These are phyloP conservation scores for Hormaphis cornu DNA, from an alignment of 1,140 invertebrate genomes.

Conservation along the genomic window DNA sequence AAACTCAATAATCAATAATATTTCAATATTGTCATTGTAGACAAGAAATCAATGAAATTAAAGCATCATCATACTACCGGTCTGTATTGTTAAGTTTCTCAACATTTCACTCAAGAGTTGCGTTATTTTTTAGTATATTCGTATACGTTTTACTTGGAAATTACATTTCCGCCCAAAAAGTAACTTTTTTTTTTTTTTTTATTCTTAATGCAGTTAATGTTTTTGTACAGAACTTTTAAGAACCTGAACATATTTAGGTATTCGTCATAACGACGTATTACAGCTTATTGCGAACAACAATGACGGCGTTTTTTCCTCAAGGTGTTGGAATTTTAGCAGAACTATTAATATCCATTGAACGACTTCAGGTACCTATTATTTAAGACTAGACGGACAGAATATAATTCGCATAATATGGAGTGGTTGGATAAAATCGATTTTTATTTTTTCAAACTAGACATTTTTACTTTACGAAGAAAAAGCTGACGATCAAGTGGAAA, in stretches of 20 bases:
- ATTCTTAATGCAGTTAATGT: neutral
- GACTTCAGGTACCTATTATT: slow-evolving; percentile 45
- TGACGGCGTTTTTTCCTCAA: slow-evolving; percentile 63
- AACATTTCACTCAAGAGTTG: slow-evolving; percentile 61
- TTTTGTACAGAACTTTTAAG: too few relatives aligned
- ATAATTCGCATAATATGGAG: too few relatives aligned
- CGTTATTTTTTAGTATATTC: slow-evolving; percentile 68
- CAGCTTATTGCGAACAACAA: slow-evolving; percentile 56
- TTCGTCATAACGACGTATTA: slow-evolving; percentile 65
- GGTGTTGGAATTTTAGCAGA: slow-evolving; percentile 51
- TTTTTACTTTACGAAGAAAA: slow-evolving; percentile 59
- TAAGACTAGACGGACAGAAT: too few relatives aligned
- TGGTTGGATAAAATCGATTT: neutral
- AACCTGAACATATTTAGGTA: slow-evolving; percentile 42
- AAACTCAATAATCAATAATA: neutral
- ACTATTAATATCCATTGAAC: slow-evolving; percentile 54
- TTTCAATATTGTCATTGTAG: slow-evolving; percentile 36
- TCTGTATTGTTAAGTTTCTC: slow-evolving; percentile 63
- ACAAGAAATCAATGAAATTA: slow-evolving; percentile 53
- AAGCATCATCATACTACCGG: slow-evolving; percentile 56
- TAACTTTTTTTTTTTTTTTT: slow-evolving; percentile 44
- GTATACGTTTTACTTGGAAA: slow-evolving; percentile 61
- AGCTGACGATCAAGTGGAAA: neutral
- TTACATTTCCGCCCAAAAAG: slow-evolving; percentile 61
- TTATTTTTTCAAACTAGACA: slow-evolving; percentile 47